Evolutionary conservation across 2,888 invertebrate species (phyloP).

Genomic region (Pyrochroa serraticornis): DNA sequence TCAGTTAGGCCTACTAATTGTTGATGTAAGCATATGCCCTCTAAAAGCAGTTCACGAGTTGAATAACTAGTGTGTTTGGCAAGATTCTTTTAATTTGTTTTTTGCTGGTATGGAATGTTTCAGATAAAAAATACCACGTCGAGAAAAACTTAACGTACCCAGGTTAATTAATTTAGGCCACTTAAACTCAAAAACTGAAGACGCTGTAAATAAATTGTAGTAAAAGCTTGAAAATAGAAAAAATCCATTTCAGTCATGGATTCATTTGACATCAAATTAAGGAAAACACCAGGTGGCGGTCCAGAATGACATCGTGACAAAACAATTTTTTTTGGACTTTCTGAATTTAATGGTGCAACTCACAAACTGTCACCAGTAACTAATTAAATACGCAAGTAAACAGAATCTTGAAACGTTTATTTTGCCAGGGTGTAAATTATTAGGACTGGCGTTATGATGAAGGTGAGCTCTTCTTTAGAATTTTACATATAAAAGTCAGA

Average conservation of each 20-base stretch:
- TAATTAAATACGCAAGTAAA: no score
- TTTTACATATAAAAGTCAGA: no score
- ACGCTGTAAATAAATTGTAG: conserved; percentile 90
- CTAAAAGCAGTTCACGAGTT: conserved; percentile 81
- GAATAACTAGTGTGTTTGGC: conserved; percentile 92
- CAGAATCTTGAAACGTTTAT: no score
- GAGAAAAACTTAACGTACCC: conserved; percentile 93
- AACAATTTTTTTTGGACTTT: no score
- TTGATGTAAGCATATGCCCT: conserved; percentile 89
- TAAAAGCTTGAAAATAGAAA: conserved; percentile 79
- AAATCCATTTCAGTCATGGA: conserved; percentile 83
- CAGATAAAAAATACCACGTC: conserved; percentile 95
- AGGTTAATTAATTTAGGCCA: conserved; percentile 90
- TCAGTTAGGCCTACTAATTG: conserved; percentile 83
- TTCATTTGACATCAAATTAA: conserved; percentile 85
- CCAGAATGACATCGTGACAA: conserved; percentile 95
- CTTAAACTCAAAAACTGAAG: conserved; percentile 92
- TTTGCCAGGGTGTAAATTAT: no score
- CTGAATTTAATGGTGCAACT: no score
- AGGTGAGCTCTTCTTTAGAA: no score
- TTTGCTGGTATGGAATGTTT: conserved; percentile 92
- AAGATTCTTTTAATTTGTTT: conserved; percentile 86
- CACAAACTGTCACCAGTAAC: no score
- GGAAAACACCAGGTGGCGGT: conserved; percentile 92
- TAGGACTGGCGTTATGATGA: no score